Percentiles rank a stretch among this genome's conserved stretches.
phyloP scores from a whole-genome alignment of 2,888 invertebrate species.

The Nemurella pictetii region DNA sequence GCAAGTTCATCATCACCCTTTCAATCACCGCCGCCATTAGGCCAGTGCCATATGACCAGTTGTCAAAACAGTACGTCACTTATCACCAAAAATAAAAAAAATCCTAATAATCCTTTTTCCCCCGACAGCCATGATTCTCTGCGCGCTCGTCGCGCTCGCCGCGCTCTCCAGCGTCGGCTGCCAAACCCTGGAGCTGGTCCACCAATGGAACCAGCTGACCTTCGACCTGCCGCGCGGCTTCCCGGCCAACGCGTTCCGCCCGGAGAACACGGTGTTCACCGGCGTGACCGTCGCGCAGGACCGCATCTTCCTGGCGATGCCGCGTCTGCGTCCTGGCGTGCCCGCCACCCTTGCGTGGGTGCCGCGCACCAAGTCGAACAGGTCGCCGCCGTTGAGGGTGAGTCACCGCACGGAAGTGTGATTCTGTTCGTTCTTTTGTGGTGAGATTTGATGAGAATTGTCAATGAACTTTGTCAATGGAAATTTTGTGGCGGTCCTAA shows the following conservation, averaged over 20 bases:
- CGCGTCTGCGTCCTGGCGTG: slow-evolving; percentile 73
- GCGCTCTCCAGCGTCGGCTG: slow-evolving; percentile 44
- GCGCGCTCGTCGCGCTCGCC: slow-evolving; percentile 13
- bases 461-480: too few species aligned
- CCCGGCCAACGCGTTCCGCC: slow-evolving; percentile 54
- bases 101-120: too few species aligned
- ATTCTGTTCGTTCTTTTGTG: background rate
- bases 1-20: too few species aligned
- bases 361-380: slow-evolving; percentile 53
- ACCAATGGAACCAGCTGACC: slow-evolving; percentile 70
- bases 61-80: too few species aligned
- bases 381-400: slow-evolving; percentile 34
- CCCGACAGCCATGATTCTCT: background rate
- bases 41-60: too few species aligned
- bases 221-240: slow-evolving; percentile 68
- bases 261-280: slow-evolving; percentile 76
- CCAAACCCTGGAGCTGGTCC: slow-evolving; percentile 59
- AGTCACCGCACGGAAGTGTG: background rate
- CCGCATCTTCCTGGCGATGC: slow-evolving; percentile 72
- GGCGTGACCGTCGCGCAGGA: slow-evolving; percentile 75
- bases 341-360: slow-evolving; percentile 74
- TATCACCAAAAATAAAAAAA: too few species aligned
- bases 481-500: too few species aligned
- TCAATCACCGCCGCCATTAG: too few species aligned
- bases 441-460: too few species aligned